A percentile compares a stretch with the other conserved stretches of the same genome.
Conservation (phyloP, 2,888 invertebrate species). For the Idaea straminata region DNA sequence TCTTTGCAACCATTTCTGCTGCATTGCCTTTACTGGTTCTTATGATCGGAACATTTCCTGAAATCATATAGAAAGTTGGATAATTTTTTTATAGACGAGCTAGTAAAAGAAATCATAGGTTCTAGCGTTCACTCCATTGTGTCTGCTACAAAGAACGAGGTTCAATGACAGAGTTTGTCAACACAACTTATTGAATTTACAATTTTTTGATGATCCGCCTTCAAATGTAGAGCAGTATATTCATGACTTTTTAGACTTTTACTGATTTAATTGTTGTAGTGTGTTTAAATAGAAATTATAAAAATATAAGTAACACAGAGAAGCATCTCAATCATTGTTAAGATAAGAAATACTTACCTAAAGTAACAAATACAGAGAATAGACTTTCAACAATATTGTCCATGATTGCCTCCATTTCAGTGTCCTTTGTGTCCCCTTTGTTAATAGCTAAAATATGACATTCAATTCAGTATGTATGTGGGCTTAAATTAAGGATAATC, state of each 20-base stretch:
- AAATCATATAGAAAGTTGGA: conserved; percentile 22
- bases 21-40: conserved; percentile 96
- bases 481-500: background rate
- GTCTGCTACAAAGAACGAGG: background rate
- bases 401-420: conserved; percentile 96
- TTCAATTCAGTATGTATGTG: conserved; percentile 11
- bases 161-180: no score
- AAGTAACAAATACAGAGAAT: conserved; percentile 98
- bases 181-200: no score
- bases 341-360: conserved; percentile 81
- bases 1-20: conserved; percentile 98
- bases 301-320: background rate
- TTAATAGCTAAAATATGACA: conserved; percentile 87
- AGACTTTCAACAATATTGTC: conserved; percentile 97
- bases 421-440: conserved; percentile 94
- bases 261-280: no score
- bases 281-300: background rate
- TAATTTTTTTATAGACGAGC: no score
- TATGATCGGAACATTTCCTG: conserved; percentile 92
- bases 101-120: no score
- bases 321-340: no score
- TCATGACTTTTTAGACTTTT: no score
- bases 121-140: no score
- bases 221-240: no score
- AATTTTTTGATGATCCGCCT: no score